Conservation (phyloP, 2,888 invertebrate genomes). For the Xestia ashworthii region DNA sequence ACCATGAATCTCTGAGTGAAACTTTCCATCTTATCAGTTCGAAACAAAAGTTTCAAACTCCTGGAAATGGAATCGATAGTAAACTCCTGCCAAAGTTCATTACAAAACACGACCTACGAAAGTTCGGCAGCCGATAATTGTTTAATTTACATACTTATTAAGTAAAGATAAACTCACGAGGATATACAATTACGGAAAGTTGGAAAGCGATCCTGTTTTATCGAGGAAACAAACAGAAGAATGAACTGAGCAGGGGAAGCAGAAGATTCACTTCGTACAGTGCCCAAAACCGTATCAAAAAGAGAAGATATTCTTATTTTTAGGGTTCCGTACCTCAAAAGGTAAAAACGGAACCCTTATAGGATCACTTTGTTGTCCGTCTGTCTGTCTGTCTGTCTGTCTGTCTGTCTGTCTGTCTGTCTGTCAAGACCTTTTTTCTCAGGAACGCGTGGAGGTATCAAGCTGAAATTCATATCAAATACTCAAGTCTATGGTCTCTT, state of each 20-base stretch:
- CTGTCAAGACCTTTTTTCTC: too few species aligned
- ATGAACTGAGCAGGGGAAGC: neutral
- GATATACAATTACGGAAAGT: constrained; percentile 21
- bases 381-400: too few species aligned
- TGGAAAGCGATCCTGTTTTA: constrained; percentile 17
- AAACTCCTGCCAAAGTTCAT: constrained; percentile 21
- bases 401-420: too few species aligned
- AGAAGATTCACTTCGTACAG: neutral
- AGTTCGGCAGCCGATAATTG: constrained; percentile 46
- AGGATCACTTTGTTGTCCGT: too few species aligned
- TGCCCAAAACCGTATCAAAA: neutral
- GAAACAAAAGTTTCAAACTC: constrained; percentile 42
- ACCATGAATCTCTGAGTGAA: constrained; percentile 6
- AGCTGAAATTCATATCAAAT: too few species aligned
- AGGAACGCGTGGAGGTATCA: too few species aligned
- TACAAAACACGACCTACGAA: constrained; percentile 11
- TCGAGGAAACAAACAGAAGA: neutral
- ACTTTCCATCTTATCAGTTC: constrained; percentile 30
- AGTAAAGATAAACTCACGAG: constrained; percentile 9
- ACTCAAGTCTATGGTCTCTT: too few species aligned
- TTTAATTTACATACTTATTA: constrained; percentile 47
- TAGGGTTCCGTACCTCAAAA: too few species aligned
- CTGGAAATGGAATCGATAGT: constrained; percentile 19
- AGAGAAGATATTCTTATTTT: neutral
- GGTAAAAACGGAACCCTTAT: too few species aligned